These are phyloP conservation scores for Semotilus atromaculatus DNA, from an alignment of 2,797 vertebrate genomes.

Conservation along the genomic window DNA sequence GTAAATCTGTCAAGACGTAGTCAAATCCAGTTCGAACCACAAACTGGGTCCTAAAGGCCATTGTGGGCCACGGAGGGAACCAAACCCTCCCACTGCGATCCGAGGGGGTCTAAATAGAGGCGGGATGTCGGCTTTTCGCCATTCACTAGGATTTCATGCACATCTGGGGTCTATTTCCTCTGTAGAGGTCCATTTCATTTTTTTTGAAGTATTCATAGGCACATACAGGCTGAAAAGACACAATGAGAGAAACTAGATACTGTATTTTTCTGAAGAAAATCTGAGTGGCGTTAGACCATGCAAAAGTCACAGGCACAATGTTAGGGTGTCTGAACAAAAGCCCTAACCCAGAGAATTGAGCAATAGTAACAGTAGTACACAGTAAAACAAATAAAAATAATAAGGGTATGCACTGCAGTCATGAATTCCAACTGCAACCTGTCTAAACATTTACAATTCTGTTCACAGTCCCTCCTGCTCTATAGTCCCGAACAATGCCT, in stretches of 20 bases:
- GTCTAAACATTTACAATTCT: conserved; percentile 58
- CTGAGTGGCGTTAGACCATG: neutral
- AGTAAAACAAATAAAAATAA: neutral
- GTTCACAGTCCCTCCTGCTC: conserved; percentile 21
- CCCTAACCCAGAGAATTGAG: neutral
- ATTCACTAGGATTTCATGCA: conserved; percentile 59
- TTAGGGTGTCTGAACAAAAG: neutral
- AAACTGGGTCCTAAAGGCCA: conserved; percentile 12
- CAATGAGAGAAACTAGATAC: conserved; percentile 10
- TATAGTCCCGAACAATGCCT: conserved; percentile 47
- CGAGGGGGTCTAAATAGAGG: conserved; percentile 22
- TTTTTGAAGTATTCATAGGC: conserved; percentile 50
- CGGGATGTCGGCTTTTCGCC: conserved; percentile 46
- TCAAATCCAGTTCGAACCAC: neutral
- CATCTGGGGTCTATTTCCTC: conserved; percentile 76
- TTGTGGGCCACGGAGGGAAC: neutral
- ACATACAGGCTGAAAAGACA: neutral
- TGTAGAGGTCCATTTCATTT: conserved; percentile 64
- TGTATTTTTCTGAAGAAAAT: conserved; percentile 10
- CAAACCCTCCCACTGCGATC: neutral
- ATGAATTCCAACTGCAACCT: conserved; percentile 38
- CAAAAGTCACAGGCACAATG: neutral
- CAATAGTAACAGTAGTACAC: neutral
- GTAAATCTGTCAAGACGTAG: neutral
- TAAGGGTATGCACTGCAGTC: conserved; percentile 13